phyloP scores from a whole-genome alignment of 2,888 invertebrate genomes.

The Drosophila rellima region DNA sequence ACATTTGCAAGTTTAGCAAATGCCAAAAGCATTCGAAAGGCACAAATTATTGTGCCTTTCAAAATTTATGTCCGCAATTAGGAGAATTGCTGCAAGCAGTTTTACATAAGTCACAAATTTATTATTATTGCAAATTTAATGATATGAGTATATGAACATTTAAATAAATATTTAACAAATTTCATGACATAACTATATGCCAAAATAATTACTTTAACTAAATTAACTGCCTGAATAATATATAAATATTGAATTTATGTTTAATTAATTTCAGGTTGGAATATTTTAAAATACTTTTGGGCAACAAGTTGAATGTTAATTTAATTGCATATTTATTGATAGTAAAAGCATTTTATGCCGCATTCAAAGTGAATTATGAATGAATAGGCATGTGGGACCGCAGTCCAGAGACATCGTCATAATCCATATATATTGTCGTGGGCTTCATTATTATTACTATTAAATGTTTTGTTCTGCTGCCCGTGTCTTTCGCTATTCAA shows the following conservation, averaged over 20 bases:
- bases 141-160: slow-evolving; percentile 12
- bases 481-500: slow-evolving; percentile 3
- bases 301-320: slow-evolving; percentile 73
- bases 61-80: slow-evolving; percentile 38
- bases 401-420: slow-evolving; percentile 26
- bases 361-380: slow-evolving; percentile 74
- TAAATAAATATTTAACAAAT: slow-evolving; percentile 11
- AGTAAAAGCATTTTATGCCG: slow-evolving; percentile 80
- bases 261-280: slow-evolving; percentile 19
- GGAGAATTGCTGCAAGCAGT: slow-evolving; percentile 15
- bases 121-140: slow-evolving; percentile 47
- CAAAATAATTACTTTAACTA: slow-evolving; percentile 1
- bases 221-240: background rate
- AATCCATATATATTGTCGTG: slow-evolving; percentile 30
- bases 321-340: slow-evolving; percentile 84
- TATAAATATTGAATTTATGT: slow-evolving; percentile 5
- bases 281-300: slow-evolving; percentile 52
- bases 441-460: slow-evolving; percentile 16
- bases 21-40: slow-evolving; percentile 31
- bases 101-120: slow-evolving; percentile 55
- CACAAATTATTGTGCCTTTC: slow-evolving; percentile 34
- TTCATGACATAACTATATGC: background rate
- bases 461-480: slow-evolving; percentile 17
- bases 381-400: slow-evolving; percentile 48
- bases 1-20: slow-evolving; percentile 47